phyloP scores from a whole-genome alignment of 2,797 vertebrate species.

The Chiloscyllium punctatum region DNA sequence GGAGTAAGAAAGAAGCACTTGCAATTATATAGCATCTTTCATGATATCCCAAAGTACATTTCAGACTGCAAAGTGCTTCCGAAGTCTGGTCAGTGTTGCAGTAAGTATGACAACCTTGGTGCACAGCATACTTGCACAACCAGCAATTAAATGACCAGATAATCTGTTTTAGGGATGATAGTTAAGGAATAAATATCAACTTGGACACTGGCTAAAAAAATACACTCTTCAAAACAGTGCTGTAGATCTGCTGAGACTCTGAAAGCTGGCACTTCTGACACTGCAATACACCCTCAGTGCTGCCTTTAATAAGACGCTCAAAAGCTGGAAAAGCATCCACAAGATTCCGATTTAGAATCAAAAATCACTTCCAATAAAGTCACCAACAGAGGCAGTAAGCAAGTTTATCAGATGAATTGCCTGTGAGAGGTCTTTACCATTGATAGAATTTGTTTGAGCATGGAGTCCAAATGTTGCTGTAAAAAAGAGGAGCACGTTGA shows the following conservation, averaged over 20 bases:
- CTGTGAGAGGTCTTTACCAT: background rate
- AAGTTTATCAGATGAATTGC: background rate
- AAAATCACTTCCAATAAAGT: background rate
- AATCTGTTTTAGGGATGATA: background rate
- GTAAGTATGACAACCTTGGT: background rate
- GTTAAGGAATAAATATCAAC: background rate
- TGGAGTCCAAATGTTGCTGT: background rate
- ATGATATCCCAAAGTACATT: background rate
- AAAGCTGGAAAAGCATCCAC: background rate
- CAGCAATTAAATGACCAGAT: background rate
- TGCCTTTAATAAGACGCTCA: background rate
- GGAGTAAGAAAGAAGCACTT: background rate
- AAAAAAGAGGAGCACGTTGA: background rate
- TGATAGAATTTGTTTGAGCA: background rate
- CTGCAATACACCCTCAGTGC: background rate
- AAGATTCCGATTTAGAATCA: background rate
- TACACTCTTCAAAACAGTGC: background rate
- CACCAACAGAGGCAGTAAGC: background rate
- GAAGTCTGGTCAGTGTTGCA: background rate
- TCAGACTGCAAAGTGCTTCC: background rate
- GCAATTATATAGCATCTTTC: background rate
- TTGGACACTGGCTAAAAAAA: background rate
- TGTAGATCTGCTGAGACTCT: background rate
- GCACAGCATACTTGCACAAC: background rate
- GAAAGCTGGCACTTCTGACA: background rate